Evolutionary conservation across 2,888 invertebrate genomes (phyloP), one percentile per base, ranked within the genome.

Genomic region (Drosophila emarginata): DNA sequence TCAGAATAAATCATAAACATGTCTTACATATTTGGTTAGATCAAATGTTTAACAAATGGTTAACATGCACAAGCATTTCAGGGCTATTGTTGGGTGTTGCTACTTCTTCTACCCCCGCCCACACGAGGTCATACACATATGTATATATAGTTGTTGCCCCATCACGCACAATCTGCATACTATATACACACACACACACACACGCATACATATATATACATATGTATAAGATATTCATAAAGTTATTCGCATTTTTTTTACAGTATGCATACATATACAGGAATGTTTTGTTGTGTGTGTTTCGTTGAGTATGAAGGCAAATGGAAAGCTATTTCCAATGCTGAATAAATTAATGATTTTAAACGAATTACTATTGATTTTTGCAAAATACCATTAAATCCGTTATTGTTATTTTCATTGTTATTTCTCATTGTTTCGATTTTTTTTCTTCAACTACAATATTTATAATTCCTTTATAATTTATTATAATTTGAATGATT

Each of bases 301-400:
- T 1, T 18, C 11, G n/a, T n/a, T 5, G n/a, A 4, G 6, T 61
- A 50, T 23, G 23, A 69, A 23, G 21, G 50, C 50, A 37, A 32
- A 57, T 28, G 51, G 51, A 40, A 51, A 26, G 52, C 36, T 18
- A 52, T 39, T 52, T 15, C 7, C 45, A 37, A 23, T 59, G 37
- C 26, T 15, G 37, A 7, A 32, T 32, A 9, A 4, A 60, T 67
- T 62, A 60, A 67, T 64, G 53, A 15, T 12, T 63, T 45, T 50
- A 63, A 63, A 67, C 61, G 36, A 70, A 63, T 71, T 59, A 26
- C 53, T 61, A 71, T 74, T 51, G 76, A 64, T 68, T 77, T 65
- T 54, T 28, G 40, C 14, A 36, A 18, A 18, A n/a, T 7, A 15
- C 2, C 11, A 18, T 50, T 56, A 40, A 51, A 40, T 5, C 0